Percentiles rank a stretch among this genome's conserved stretches.
Conservation (phyloP, 2,888 invertebrate species). For the Ceriagrion tenellum region DNA sequence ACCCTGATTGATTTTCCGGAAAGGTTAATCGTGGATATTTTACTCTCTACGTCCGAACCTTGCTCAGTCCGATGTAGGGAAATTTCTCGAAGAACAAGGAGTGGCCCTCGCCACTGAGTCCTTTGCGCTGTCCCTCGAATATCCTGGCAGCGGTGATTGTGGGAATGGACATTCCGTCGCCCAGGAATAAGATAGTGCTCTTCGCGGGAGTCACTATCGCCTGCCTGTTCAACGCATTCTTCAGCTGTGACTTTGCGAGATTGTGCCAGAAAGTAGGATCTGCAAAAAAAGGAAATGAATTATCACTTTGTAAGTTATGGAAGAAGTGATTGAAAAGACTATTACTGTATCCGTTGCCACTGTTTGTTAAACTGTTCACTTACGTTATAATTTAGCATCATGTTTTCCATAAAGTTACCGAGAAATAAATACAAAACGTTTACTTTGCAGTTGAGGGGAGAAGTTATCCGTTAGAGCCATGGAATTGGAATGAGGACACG, state of each 20-base stretch:
- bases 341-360: too few species aligned
- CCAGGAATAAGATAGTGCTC: constrained; percentile 84
- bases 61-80: constrained; percentile 82
- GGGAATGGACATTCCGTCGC: constrained; percentile 85
- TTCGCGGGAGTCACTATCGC: constrained; percentile 77
- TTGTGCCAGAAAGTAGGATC: constrained; percentile 24
- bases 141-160: constrained; percentile 84
- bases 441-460: too few species aligned
- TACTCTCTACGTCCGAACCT: constrained; percentile 77
- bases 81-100: constrained; percentile 82
- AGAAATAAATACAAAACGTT: too few species aligned
- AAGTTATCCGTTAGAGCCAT: too few species aligned
- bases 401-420: too few species aligned
- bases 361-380: too few species aligned
- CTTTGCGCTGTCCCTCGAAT: constrained; percentile 80
- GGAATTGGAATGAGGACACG: too few species aligned
- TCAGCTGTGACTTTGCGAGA: not conserved
- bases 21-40: not conserved
- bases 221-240: not conserved
- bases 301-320: too few species aligned
- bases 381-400: too few species aligned
- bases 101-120: constrained; percentile 81
- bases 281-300: not conserved
- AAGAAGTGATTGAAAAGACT: too few species aligned
- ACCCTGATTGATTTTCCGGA: too few species aligned